A percentile compares a stretch with the other conserved stretches of the same genome.
Evolutionary conservation across 2,888 invertebrate genomes (phyloP).

Genomic region (Parnassius smintheus): DNA sequence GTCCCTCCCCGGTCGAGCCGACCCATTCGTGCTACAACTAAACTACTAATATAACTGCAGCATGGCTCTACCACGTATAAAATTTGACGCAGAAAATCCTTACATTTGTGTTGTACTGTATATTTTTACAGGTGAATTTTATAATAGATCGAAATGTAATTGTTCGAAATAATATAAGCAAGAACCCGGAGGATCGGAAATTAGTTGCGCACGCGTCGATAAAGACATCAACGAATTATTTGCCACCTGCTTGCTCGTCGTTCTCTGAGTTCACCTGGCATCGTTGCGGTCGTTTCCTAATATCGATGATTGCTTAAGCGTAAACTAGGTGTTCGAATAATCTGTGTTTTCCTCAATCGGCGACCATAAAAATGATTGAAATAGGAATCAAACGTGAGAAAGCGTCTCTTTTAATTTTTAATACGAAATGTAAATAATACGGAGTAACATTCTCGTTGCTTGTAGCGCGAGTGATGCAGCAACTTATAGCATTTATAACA

Average conservation of each 20-base stretch:
- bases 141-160: conserved; percentile 41
- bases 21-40: too few relatives aligned
- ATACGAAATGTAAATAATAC: background rate
- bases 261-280: conserved; percentile 50
- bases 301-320: conserved; percentile 34
- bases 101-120: too few relatives aligned
- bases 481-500: background rate
- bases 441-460: background rate
- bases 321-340: conserved; percentile 18
- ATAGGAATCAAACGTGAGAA: conserved; percentile 6
- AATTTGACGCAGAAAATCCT: too few relatives aligned
- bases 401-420: background rate
- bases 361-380: conserved; percentile 10
- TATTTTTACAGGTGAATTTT: background rate
- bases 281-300: conserved; percentile 45
- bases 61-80: too few relatives aligned
- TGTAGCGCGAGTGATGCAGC: background rate
- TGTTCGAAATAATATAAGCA: conserved; percentile 50
- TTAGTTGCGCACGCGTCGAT: conserved; percentile 70
- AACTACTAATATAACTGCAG: too few relatives aligned
- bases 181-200: conserved; percentile 33
- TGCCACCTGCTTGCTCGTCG: conserved; percentile 57
- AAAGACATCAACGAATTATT: conserved; percentile 54
- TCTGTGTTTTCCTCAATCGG: conserved; percentile 8
- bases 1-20: too few relatives aligned